Evolutionary conservation across 2,113 vertebrate species (phyloP).

Genomic region (Larimichthys crocea): DNA sequence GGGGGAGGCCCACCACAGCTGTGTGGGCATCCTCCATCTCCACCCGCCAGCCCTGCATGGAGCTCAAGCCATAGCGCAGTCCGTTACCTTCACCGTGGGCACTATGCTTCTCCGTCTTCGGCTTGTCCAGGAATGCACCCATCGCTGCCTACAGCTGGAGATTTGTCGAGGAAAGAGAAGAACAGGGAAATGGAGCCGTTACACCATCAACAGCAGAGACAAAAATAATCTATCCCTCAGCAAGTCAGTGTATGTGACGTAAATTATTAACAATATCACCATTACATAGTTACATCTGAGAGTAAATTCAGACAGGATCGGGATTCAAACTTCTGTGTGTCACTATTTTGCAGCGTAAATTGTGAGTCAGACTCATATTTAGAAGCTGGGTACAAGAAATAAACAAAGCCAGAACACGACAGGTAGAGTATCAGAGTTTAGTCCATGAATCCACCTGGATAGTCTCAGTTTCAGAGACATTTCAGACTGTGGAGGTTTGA

Average conservation of each 20-base stretch:
- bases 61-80: slow-evolving; percentile 96
- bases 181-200: not conserved
- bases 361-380: no score
- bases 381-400: no score
- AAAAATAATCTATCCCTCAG: not conserved
- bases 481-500: no score
- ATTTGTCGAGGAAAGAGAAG: slow-evolving; percentile 12
- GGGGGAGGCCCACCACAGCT: slow-evolving; percentile 95
- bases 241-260: not conserved
- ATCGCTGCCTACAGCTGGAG: slow-evolving; percentile 89
- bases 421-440: no score
- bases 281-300: not conserved
- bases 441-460: no score
- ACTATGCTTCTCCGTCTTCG: slow-evolving; percentile 99
- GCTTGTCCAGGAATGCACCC: slow-evolving; percentile 99
- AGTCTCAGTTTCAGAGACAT: no score
- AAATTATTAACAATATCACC: not conserved
- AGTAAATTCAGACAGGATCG: no score
- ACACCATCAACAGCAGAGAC: not conserved
- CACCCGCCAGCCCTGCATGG: slow-evolving; percentile 99
- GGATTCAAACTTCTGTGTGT: no score
- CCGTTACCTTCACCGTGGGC: slow-evolving; percentile 96
- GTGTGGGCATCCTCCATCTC: slow-evolving; percentile 99
- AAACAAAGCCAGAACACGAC: no score
- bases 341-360: no score